Conservation (phyloP, 1,140 invertebrate genomes). For the Semibalanus balanoides region DNA sequence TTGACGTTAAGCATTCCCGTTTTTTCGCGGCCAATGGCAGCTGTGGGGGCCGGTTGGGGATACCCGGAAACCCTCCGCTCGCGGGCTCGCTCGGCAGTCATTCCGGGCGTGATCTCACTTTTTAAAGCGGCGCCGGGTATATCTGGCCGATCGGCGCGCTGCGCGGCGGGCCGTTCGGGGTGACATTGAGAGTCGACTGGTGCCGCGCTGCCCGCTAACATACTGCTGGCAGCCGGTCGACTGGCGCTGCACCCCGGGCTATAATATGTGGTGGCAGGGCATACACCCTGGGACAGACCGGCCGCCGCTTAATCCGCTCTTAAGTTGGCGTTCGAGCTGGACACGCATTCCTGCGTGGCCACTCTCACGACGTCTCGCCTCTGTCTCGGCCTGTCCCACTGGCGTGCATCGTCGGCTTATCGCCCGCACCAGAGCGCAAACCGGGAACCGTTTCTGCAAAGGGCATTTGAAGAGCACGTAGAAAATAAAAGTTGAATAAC, state of each 20-base stretch:
- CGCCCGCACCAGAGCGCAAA: too few relatives aligned
- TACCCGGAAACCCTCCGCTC: background rate
- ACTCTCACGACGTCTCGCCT: too few relatives aligned
- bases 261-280: background rate
- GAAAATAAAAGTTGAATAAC: constrained; percentile 3
- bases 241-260: background rate
- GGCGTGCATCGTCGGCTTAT: too few relatives aligned
- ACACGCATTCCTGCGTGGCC: too few relatives aligned
- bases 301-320: background rate
- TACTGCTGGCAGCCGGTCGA: background rate
- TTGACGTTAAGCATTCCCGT: too few relatives aligned
- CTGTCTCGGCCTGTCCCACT: too few relatives aligned
- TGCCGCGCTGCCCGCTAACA: background rate
- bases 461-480: constrained; percentile 1
- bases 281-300: background rate
- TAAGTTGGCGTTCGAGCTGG: background rate
- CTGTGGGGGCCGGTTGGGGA: too few relatives aligned
- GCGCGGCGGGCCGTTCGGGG: too few relatives aligned
- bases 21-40: too few relatives aligned
- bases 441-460: background rate
- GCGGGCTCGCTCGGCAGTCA: background rate
- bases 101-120: background rate
- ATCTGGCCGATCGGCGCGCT: background rate
- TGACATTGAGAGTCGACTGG: background rate
- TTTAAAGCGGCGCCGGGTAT: background rate